Evolutionary conservation across 2,888 invertebrate species (phyloP).

Genomic region (Bimastos eiseni): DNA sequence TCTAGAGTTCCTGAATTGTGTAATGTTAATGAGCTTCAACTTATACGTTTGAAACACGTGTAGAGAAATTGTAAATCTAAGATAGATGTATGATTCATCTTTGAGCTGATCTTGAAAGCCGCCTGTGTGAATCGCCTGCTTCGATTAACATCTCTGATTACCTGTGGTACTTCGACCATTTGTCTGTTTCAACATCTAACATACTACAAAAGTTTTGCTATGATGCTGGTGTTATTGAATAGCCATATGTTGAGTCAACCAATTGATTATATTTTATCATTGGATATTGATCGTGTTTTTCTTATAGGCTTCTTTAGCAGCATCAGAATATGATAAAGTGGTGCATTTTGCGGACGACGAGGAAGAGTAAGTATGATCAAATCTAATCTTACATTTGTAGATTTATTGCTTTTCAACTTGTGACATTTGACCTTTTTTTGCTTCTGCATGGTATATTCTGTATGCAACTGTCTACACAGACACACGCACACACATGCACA

Average conservation of each 20-base stretch:
- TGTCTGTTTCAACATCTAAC: neutral
- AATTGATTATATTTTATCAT: neutral
- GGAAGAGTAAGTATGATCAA: constrained; percentile 27
- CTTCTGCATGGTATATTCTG: no score
- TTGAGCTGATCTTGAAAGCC: no score
- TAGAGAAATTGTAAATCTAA: no score
- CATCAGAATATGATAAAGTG: neutral
- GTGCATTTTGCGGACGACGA: constrained; percentile 29
- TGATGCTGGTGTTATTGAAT: neutral
- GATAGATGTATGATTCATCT: no score
- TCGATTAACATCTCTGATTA: neutral
- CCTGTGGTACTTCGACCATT: neutral
- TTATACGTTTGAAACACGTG: no score
- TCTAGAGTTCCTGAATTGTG: neutral
- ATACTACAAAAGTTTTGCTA: neutral
- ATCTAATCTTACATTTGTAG: neutral
- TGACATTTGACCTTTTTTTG: no score
- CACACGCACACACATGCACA: no score
- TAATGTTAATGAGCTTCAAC: no score
- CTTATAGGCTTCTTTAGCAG: constrained; percentile 10
- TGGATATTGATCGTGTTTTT: constrained; percentile 10
- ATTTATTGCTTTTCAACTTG: no score
- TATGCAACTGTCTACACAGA: no score
- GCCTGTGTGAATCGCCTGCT: no score
- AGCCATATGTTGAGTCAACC: neutral